These are phyloP conservation scores for Solea senegalensis DNA, from an alignment of 2,113 vertebrate species.

Conservation along the genomic window DNA sequence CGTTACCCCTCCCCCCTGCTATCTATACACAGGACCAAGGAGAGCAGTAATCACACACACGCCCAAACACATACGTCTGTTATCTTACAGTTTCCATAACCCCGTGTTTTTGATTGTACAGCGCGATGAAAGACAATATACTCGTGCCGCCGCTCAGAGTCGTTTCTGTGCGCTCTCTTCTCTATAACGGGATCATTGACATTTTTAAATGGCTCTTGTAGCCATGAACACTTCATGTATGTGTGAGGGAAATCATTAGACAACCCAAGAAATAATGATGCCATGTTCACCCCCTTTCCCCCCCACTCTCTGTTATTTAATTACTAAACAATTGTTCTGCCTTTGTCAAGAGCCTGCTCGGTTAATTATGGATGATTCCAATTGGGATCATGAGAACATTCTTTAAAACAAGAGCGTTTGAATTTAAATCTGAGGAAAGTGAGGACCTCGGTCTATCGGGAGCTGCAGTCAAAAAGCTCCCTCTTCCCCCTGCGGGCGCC, in stretches of 20 bases:
- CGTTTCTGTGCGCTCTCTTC: conserved; percentile 18
- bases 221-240: conserved; percentile 43
- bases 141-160: conserved; percentile 45
- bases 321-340: conserved; percentile 47
- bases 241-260: conserved; percentile 45
- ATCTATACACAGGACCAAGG: conserved; percentile 53
- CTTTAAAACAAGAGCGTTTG: conserved; percentile 70
- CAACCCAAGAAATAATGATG: conserved; percentile 25
- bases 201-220: conserved; percentile 46
- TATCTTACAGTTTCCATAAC: conserved; percentile 36
- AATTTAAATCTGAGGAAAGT: conserved; percentile 69
- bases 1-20: conserved; percentile 60
- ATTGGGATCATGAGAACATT: conserved; percentile 59
- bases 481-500: conserved; percentile 62
- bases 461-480: conserved; percentile 62
- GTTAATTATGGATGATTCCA: conserved; percentile 66
- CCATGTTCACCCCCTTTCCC: background rate
- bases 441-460: conserved; percentile 66
- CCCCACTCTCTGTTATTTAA: conserved; percentile 36
- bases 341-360: conserved; percentile 56
- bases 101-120: conserved; percentile 25
- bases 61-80: conserved; percentile 34
- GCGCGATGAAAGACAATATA: conserved; percentile 34
- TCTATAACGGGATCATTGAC: conserved; percentile 47
- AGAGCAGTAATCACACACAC: conserved; percentile 62